Percentiles rank a stretch among this genome's conserved stretches.
Evolutionary conservation across 2,797 vertebrate species (phyloP).

Genomic region (Lepilemur septentrionalis): DNA sequence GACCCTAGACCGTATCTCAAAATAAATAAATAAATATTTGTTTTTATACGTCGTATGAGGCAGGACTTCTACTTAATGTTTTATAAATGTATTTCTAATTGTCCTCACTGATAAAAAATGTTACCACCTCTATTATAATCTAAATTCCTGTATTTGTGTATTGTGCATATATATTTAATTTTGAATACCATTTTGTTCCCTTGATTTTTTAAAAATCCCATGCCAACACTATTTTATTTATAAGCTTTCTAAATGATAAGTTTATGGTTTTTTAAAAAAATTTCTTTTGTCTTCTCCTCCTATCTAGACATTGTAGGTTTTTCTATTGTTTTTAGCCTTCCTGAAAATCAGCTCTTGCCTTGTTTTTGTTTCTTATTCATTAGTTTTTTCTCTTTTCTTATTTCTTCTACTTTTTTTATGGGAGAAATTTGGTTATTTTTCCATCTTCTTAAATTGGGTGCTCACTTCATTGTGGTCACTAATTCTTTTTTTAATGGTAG

Average conservation of each 20-base stretch:
- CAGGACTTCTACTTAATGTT: background rate
- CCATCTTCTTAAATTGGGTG: background rate
- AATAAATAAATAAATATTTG: background rate
- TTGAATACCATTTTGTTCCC: background rate
- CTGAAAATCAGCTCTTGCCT: background rate
- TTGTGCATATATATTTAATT: background rate
- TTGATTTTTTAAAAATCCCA: background rate
- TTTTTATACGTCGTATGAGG: background rate
- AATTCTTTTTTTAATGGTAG: background rate
- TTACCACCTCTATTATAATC: background rate
- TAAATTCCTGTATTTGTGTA: background rate
- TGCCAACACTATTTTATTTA: background rate
- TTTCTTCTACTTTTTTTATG: background rate
- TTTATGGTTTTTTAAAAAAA: background rate
- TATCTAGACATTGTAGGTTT: background rate
- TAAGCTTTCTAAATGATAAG: background rate
- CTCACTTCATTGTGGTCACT: background rate
- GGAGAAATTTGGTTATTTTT: background rate
- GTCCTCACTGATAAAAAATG: background rate
- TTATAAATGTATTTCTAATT: background rate
- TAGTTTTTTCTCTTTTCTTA: background rate
- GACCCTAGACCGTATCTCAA: background rate
- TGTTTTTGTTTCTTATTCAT: background rate
- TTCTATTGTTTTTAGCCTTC: slow-evolving; percentile 13
- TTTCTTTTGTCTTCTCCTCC: background rate